phyloP scores from a whole-genome alignment of 2,888 invertebrate genomes.

The Clitarchus hookeri region DNA sequence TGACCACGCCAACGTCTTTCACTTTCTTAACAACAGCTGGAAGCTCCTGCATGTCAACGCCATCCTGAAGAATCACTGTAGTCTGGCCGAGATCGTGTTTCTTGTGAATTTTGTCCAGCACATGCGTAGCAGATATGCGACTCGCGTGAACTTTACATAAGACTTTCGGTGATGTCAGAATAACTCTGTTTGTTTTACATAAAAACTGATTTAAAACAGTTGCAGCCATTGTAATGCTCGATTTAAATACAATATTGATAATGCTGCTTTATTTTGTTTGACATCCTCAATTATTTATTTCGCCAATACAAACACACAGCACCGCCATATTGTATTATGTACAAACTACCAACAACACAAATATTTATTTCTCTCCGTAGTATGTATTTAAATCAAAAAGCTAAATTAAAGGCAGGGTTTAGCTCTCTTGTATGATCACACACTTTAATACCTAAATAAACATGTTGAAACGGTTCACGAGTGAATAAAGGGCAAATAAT shows the following conservation, averaged over 20 bases:
- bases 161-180: not conserved
- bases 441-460: too few relatives aligned
- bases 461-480: too few relatives aligned
- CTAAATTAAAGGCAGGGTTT: too few relatives aligned
- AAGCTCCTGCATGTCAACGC: constrained; percentile 68
- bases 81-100: constrained; percentile 52
- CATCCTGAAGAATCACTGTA: constrained; percentile 68
- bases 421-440: too few relatives aligned
- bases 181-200: not conserved
- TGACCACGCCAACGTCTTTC: constrained; percentile 35
- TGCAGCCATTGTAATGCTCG: not conserved
- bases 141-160: not conserved
- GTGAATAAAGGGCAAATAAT: too few relatives aligned
- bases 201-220: not conserved
- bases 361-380: too few relatives aligned
- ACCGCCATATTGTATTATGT: not conserved
- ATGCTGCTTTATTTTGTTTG: too few relatives aligned
- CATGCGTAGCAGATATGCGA: not conserved
- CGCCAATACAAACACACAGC: too few relatives aligned
- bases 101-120: constrained; percentile 21
- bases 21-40: constrained; percentile 65
- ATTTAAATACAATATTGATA: too few relatives aligned
- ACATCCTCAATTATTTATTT: too few relatives aligned
- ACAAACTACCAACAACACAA: too few relatives aligned
- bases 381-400: too few relatives aligned